Conservation (phyloP, 1,140 invertebrate species). For the Platyscapa corneri region DNA sequence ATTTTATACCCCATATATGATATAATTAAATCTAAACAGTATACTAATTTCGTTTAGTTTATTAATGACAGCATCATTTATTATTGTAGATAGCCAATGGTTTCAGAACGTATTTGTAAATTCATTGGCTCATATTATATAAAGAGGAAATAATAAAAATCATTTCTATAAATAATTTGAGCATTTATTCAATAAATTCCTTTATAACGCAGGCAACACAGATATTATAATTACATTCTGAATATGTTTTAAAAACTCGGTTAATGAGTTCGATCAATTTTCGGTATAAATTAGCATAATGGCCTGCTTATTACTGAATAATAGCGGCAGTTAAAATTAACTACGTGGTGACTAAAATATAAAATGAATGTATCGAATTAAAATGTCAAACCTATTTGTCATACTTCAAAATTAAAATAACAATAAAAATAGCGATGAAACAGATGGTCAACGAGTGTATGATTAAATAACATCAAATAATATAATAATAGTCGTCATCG, state of each 20-base stretch:
- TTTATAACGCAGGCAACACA: background rate
- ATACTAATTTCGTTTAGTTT: background rate
- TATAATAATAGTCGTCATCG: too few species aligned
- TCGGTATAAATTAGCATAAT: background rate
- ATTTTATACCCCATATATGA: background rate
- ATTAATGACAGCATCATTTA: background rate
- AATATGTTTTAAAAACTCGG: background rate
- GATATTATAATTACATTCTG: background rate
- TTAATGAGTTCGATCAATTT: background rate
- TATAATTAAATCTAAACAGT: slow-evolving; percentile 4
- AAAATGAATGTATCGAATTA: background rate
- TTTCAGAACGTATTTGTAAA: background rate
- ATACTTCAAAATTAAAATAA: too few species aligned
- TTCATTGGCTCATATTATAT: background rate
- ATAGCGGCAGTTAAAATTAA: background rate
- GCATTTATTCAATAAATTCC: background rate
- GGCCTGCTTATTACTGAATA: background rate
- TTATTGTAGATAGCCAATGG: background rate
- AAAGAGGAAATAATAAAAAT: background rate
- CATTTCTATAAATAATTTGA: background rate
- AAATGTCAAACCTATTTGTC: background rate
- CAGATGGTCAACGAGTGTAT: too few species aligned
- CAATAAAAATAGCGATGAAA: too few species aligned
- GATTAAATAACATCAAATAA: too few species aligned
- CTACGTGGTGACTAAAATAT: too few species aligned